Conservation (phyloP, 1,140 invertebrate species). For the Subanguina moxae region DNA sequence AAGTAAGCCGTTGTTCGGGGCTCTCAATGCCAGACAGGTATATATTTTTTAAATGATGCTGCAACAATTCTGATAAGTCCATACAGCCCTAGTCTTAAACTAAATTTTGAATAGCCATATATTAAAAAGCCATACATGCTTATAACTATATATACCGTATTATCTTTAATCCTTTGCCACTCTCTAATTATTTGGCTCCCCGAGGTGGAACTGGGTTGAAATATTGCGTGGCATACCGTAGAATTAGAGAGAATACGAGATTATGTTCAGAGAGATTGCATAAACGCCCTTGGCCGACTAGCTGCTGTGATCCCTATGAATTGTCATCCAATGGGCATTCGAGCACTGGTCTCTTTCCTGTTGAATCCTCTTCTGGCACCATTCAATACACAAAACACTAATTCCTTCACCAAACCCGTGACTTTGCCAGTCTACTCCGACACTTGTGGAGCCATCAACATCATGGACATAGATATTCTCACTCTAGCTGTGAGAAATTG, state of each 20-base stretch:
- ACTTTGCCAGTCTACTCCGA: neutral
- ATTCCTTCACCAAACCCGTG: constrained; percentile 5
- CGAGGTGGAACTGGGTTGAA: too few relatives aligned
- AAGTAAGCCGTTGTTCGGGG: constrained; percentile 56
- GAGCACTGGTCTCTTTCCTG: constrained; percentile 28
- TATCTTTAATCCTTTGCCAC: too few relatives aligned
- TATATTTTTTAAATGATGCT: too few relatives aligned
- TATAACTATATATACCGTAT: too few relatives aligned
- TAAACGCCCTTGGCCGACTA: constrained; percentile 44
- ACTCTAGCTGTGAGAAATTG: constrained; percentile 34
- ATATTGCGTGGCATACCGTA: too few relatives aligned
- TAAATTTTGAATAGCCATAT: too few relatives aligned
- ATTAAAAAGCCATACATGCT: too few relatives aligned
- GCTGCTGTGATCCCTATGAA: constrained; percentile 47
- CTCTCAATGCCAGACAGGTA: constrained; percentile 54
- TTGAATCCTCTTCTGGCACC: constrained; percentile 34
- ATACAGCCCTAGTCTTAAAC: too few relatives aligned
- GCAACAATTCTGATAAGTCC: too few relatives aligned
- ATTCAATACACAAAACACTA: neutral
- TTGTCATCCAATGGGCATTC: constrained; percentile 31
- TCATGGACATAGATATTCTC: constrained; percentile 56
- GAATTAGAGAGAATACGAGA: too few relatives aligned
- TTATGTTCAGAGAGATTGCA: constrained; percentile 44
- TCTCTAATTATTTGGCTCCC: too few relatives aligned
- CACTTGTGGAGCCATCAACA: constrained; percentile 22